These are phyloP conservation scores for Drosophila truncata DNA, from an alignment of 1,140 invertebrate species.

Conservation along the genomic window DNA sequence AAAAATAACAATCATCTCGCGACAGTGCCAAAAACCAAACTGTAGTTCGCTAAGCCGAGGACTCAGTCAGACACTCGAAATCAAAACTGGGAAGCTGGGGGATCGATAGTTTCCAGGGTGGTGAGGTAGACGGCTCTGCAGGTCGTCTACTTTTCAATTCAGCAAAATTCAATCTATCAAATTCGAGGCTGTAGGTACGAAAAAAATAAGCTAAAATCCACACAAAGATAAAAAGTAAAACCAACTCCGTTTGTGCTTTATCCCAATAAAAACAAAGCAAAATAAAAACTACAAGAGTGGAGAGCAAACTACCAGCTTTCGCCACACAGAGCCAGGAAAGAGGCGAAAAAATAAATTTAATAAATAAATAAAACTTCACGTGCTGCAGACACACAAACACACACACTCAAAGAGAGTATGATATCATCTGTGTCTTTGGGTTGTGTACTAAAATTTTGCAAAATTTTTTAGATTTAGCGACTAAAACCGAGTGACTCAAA, in stretches of 20 bases:
- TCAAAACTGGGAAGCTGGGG: slow-evolving; percentile 9
- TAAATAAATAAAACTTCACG: slow-evolving; percentile 79
- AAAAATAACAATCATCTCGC: slow-evolving; percentile 8
- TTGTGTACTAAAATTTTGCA: slow-evolving; percentile 72
- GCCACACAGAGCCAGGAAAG: slow-evolving; percentile 15
- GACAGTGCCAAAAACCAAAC: slow-evolving; percentile 3
- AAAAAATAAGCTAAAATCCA: slow-evolving; percentile 47
- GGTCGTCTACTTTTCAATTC: slow-evolving; percentile 45
- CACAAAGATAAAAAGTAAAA: slow-evolving; percentile 38
- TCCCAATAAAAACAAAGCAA: slow-evolving; percentile 4
- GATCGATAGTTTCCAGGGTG: slow-evolving; percentile 4
- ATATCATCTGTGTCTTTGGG: slow-evolving; percentile 53
- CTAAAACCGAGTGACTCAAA: slow-evolving; percentile 32
- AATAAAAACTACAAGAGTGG: slow-evolving; percentile 12
- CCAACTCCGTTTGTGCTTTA: slow-evolving; percentile 28
- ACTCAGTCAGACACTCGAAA: slow-evolving; percentile 11
- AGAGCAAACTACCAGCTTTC: slow-evolving; percentile 42
- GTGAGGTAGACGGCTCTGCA: not conserved
- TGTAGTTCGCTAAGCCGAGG: slow-evolving; percentile 15
- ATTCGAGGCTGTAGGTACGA: slow-evolving; percentile 25
- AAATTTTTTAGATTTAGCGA: slow-evolving; percentile 36
- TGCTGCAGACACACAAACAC: slow-evolving; percentile 26
- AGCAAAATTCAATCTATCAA: slow-evolving; percentile 68
- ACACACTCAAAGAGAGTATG: slow-evolving; percentile 25
- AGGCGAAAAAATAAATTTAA: slow-evolving; percentile 46